These are phyloP conservation scores for Apocrypta bakeri DNA, from an alignment of 1,140 invertebrate species.

Conservation along the genomic window DNA sequence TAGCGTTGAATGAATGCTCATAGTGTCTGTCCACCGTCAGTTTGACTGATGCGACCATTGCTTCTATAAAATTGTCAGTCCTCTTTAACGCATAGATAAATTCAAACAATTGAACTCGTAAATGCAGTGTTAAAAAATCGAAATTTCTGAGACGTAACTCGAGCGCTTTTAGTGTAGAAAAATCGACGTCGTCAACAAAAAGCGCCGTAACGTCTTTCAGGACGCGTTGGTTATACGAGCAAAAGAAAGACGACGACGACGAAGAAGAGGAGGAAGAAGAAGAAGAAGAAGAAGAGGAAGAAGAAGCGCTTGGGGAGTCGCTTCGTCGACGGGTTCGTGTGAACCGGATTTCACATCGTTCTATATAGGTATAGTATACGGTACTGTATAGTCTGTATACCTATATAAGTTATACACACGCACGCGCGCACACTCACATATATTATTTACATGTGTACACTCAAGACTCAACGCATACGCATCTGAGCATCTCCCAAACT, in stretches of 20 bases:
- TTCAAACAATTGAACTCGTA: not conserved
- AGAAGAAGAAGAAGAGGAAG: not conserved
- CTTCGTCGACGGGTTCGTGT: slow-evolving; percentile 54
- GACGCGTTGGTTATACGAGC: not conserved
- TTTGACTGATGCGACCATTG: not conserved
- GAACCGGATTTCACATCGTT: slow-evolving; percentile 65
- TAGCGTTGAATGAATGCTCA: slow-evolving; percentile 59
- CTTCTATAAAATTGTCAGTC: no score
- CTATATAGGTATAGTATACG: no score
- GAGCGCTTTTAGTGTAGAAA: not conserved
- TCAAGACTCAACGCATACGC: no score
- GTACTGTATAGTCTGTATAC: no score
- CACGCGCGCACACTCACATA: no score
- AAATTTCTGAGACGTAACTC: no score
- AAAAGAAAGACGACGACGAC: not conserved
- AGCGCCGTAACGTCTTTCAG: not conserved
- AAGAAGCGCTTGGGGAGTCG: slow-evolving; percentile 20
- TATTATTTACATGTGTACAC: slow-evolving; percentile 30
- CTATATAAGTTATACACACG: no score
- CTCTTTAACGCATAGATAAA: no score
- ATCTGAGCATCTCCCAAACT: no score
- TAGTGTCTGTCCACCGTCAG: slow-evolving; percentile 56
- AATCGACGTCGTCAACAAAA: not conserved
- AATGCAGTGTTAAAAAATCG: no score
- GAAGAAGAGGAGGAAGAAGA: not conserved